Base-by-base conservation (phyloP, 2,888 invertebrate genomes). In the Frankliniella fusca region DNA sequence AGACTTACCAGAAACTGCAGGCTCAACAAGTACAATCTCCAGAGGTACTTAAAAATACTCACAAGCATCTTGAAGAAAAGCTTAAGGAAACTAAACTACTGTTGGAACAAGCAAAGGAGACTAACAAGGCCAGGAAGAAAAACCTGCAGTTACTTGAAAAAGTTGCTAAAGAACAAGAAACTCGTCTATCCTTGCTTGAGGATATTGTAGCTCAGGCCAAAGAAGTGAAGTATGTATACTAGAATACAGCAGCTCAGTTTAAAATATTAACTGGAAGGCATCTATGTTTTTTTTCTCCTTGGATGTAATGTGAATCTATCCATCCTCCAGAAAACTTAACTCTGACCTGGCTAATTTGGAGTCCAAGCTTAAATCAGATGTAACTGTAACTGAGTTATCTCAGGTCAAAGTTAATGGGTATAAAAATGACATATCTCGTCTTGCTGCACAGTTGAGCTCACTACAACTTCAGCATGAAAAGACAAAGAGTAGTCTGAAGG, bases 21-120 rank as follows among this genome's bases (percentile, higher is more conserved):
- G 27, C 27, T 1, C 70, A 76, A 27, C 70, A 76, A 76, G 70
- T 76, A 10, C 70, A 76, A 76, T 76, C 70, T 76, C 70, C 70
- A 12, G 70, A 76, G 7, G 27, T 76, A 23, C 9, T 76, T 9
- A 76, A 76, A 27, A 76, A 27, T 9, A 76, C 7, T 23, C 27
- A 27, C 12, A 76, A 76, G 27, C 9, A 76, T 27, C 12, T 11
- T 3, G 27, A 76, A 27, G 70, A 23, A 27, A 76, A 76, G 27
- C 27, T 76, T 27, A 27, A 27, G 23, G 70, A 76, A 27, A 27
- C 27, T 1, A 76, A 76, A 76, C 70, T 27, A 5, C 70, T 27
- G 27, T 12, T 76, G 12, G 70, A 76, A 23, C 23, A 76, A 23
- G 23, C 27, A 27, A 23, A 76, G 27, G 23, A 23, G 12, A 27